Percentiles rank a stretch among this genome's conserved stretches.
Conservation (phyloP, 2,888 invertebrate genomes). For the Eristalis intricaria region DNA sequence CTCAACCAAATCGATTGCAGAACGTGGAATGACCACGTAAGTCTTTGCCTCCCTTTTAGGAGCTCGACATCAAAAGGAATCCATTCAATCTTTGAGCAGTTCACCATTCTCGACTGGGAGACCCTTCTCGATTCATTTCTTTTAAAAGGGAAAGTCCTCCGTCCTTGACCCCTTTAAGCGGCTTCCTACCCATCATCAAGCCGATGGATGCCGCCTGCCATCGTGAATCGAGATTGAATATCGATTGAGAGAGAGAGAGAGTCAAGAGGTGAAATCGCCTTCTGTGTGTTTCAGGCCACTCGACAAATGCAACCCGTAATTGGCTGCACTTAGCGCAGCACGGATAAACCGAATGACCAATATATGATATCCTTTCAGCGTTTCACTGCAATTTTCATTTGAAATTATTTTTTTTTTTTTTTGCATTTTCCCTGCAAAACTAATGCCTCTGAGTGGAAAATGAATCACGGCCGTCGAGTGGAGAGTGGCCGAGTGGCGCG, state of each 20-base stretch:
- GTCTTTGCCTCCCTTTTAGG: not conserved
- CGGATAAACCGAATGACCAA: conserved; percentile 2
- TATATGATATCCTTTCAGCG: conserved; percentile 23
- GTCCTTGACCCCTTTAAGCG: not conserved
- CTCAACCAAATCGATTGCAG: not conserved
- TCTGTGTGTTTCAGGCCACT: not conserved
- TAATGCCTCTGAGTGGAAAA: conserved; percentile 23
- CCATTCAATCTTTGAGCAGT: not conserved
- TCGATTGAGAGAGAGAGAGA: not conserved
- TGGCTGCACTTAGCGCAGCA: conserved; percentile 20
- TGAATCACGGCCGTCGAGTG: not conserved
- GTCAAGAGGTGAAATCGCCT: not conserved
- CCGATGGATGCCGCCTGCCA: not conserved
- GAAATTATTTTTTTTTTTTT: not conserved
- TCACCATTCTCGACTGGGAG: no score
- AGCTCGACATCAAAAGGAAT: not conserved
- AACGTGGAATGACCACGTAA: not conserved
- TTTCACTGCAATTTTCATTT: not conserved
- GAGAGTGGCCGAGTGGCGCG: not conserved
- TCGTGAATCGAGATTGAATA: not conserved
- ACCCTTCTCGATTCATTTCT: not conserved
- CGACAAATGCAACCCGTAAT: conserved; percentile 8
- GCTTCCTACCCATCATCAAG: not conserved
- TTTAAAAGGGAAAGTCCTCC: no score
- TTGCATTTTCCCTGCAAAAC: not conserved